Evolutionary conservation across 2,113 vertebrate species (phyloP).

Genomic region (Scatophagus argus): DNA sequence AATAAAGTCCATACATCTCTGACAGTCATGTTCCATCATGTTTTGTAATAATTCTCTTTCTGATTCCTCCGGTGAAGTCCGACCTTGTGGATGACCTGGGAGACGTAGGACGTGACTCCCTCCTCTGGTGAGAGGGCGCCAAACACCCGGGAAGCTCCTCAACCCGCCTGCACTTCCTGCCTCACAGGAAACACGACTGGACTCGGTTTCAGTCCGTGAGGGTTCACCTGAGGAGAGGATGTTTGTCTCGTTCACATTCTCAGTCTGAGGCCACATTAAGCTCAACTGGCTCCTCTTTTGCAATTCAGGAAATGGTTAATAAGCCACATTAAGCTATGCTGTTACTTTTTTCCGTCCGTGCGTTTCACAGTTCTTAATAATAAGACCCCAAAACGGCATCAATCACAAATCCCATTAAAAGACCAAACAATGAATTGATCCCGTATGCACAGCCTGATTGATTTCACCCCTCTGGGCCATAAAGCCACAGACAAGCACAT

Average conservation of each 20-base stretch:
- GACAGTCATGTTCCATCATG: too few species aligned
- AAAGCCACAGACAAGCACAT: background rate
- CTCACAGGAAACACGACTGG: slow-evolving; percentile 32
- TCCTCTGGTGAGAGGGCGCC: slow-evolving; percentile 69
- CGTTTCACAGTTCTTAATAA: background rate
- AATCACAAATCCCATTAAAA: too few species aligned
- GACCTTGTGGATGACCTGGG: background rate
- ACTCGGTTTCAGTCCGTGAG: background rate
- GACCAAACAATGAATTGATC: too few species aligned
- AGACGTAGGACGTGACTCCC: slow-evolving; percentile 61
- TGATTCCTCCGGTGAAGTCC: background rate
- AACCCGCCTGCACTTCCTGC: background rate
- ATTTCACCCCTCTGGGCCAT: background rate
- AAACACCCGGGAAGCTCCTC: slow-evolving; percentile 25
- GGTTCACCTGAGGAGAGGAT: background rate
- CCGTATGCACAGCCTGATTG: too few species aligned
- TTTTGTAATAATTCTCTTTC: background rate
- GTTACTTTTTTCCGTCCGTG: background rate
- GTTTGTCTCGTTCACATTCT: slow-evolving; percentile 5
- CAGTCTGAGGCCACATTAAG: background rate
- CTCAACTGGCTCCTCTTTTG: background rate
- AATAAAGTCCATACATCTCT: too few species aligned
- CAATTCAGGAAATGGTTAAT: background rate
- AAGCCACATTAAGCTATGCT: background rate
- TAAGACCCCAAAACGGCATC: background rate